These are phyloP conservation scores for Bimastos eiseni DNA, from an alignment of 2,888 invertebrate species.

Conservation along the genomic window DNA sequence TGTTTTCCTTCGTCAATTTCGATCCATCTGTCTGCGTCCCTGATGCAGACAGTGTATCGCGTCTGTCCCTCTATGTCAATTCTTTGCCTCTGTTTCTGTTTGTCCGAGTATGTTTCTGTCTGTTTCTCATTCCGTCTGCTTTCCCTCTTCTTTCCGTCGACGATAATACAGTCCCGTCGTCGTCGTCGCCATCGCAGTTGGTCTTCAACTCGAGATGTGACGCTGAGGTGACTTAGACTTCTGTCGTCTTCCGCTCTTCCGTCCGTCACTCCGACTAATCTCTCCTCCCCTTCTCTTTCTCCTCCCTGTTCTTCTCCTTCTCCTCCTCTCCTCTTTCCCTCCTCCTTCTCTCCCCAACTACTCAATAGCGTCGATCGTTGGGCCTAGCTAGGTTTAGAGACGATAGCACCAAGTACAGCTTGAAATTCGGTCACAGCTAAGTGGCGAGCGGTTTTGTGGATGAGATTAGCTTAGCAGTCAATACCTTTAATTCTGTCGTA, in stretches of 20 bases:
- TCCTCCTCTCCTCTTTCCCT: neutral
- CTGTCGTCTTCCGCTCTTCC: constrained; percentile 15
- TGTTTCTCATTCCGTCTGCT: neutral
- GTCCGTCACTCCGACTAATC: constrained; percentile 22
- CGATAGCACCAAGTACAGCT: neutral
- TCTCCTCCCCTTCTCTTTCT: neutral
- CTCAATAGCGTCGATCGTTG: neutral
- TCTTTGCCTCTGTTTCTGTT: neutral
- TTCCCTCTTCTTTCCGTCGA: neutral
- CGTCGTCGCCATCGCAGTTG: neutral
- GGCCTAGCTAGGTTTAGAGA: neutral
- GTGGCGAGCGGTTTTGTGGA: neutral
- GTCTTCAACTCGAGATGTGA: constrained; percentile 21
- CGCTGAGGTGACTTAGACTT: constrained; percentile 9
- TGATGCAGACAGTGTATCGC: neutral
- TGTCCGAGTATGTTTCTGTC: neutral
- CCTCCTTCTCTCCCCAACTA: neutral
- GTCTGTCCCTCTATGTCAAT: neutral
- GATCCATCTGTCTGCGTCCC: neutral
- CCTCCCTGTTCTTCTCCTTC: neutral
- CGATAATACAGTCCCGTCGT: neutral
- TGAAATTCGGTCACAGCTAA: neutral
- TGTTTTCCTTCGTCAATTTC: neutral
- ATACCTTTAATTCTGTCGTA: neutral
- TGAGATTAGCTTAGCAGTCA: neutral